Base-by-base conservation (phyloP, 2,888 invertebrate species). In the Callinectes sapidus region DNA sequence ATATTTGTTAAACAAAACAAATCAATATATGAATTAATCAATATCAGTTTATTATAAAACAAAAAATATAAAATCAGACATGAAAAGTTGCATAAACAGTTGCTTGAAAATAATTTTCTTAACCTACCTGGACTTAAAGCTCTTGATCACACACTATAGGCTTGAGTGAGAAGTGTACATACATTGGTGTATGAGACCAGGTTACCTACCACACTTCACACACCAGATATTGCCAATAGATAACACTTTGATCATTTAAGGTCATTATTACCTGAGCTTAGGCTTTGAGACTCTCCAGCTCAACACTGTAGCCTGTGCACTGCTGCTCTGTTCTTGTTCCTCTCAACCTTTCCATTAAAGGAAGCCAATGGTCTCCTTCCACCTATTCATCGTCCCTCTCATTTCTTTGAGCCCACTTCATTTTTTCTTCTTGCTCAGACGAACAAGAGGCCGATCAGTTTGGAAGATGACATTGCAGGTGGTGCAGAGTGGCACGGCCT, bases 401-500 rank as follows among this genome's bases (percentile, higher is more conserved):
- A 32, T 32, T 32, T 35, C 35, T 16, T 32, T 0, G 2, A 14
- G 32, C 77, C 35, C 32, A 32, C 35, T 32, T 32, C 77, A 32
- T 16, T 91, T 94, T 85, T 92, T 92, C 90, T 93, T 94, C 87
- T 94, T 94, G 39, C 66, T 42, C n/a, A 86, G 61, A 85, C 92
- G 92, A 91, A 92, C 92, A 18, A 94, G 90, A n/a, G 94, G 93
- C 81, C 93, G 91, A 28, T 94, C 94, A 18, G 91, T 92, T 39
- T 92, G 92, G 92, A 94, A 94, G 89, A 94, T 91, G 86, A 93
- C 94, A 93, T 94, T 93, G 54, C 99, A 99, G 77, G 99, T 99
- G 42, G 99, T 98, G 96, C 99, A 99, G 95, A 99, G 98, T 0
- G 99, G 99, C 95, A 98, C 99, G 96, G 98, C 99, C 96, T 98